Percentiles rank a stretch among this genome's conserved stretches.
Evolutionary conservation across 2,797 vertebrate genomes (phyloP).

Genomic region (Anguilla marmorata): DNA sequence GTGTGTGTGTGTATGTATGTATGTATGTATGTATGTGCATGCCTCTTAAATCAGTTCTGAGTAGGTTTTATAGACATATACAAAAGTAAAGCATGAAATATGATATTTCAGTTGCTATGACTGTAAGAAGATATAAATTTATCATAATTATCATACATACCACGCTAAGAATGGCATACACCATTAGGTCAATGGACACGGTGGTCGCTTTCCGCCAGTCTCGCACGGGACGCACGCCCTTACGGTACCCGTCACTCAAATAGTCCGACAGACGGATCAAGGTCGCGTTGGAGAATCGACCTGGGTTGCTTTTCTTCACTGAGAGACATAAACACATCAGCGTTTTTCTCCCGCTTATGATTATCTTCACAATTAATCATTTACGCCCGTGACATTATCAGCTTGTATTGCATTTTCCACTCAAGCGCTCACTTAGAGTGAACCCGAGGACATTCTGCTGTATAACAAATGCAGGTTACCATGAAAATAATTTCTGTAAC

Average conservation of each 20-base stretch:
- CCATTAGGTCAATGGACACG: constrained; percentile 71
- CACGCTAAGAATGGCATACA: constrained; percentile 78
- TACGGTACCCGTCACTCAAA: constrained; percentile 68
- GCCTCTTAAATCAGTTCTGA: background rate
- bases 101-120: background rate
- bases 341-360: background rate
- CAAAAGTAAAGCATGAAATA: background rate
- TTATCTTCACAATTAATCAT: background rate
- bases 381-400: background rate
- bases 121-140: background rate
- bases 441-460: background rate
- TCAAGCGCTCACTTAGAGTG: background rate
- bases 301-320: background rate
- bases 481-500: background rate
- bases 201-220: constrained; percentile 74
- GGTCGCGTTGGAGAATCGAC: constrained; percentile 28
- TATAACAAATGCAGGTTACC: background rate
- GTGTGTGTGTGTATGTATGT: background rate
- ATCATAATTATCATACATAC: constrained; percentile 54
- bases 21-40: background rate
- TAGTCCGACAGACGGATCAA: constrained; percentile 61
- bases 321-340: background rate
- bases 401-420: background rate
- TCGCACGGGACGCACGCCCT: constrained; percentile 67
- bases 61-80: background rate